A percentile compares a stretch with the other conserved stretches of the same genome.
Evolutionary conservation across 2,113 vertebrate species (phyloP).

Genomic region (Fulica atra): DNA sequence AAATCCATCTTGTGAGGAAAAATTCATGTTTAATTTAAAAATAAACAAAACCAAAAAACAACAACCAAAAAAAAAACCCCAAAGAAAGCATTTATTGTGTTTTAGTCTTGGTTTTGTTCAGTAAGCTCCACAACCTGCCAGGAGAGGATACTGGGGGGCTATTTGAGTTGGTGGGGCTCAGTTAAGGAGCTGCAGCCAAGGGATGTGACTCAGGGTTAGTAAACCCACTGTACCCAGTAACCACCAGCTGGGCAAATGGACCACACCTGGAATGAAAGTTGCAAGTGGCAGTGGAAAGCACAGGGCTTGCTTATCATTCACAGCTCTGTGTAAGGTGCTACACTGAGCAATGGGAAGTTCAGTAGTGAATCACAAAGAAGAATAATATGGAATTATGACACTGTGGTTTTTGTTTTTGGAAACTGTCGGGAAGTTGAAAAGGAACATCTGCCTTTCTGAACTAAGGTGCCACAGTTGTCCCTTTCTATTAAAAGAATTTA

Average conservation of each 20-base stretch:
- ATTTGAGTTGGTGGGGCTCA: background rate
- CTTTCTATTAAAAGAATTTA: background rate
- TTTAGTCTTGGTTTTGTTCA: background rate
- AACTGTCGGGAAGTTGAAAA: background rate
- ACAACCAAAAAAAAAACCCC: too few relatives aligned
- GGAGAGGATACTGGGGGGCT: too few relatives aligned
- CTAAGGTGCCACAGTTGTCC: background rate
- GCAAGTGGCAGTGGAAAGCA: background rate
- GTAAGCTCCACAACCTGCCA: background rate
- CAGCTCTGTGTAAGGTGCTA: background rate
- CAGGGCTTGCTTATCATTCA: background rate
- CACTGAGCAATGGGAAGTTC: background rate
- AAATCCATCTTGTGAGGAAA: background rate
- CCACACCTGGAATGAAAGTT: background rate
- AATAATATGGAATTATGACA: accelerated
- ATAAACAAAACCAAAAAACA: too few relatives aligned
- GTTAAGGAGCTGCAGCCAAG: background rate
- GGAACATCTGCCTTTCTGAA: background rate
- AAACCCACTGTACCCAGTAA: background rate
- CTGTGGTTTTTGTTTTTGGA: background rate
- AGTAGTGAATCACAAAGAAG: background rate
- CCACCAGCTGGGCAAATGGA: background rate
- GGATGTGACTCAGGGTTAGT: background rate
- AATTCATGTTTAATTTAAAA: background rate
- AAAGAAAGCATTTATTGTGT: background rate